Base-by-base conservation (phyloP, 1,140 invertebrate species). In the Pseudomyrmex pallidus region DNA sequence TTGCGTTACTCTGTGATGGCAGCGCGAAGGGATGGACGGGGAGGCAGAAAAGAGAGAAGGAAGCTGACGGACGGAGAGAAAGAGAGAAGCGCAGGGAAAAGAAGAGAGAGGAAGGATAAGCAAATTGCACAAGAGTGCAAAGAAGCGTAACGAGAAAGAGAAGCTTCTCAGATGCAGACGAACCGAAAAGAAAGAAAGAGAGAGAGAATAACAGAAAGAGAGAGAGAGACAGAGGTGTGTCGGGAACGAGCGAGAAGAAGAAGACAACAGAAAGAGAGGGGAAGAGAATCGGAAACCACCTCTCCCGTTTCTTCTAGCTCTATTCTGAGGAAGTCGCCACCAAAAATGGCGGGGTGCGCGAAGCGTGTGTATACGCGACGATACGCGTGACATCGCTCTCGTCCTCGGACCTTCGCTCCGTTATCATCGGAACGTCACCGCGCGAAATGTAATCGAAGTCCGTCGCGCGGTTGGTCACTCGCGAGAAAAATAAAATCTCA, bases 311-410 rank as follows among this genome's bases (percentile, higher is more conserved):
- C 82, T 84, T 74, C 64, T 87, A 61, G 56, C 86, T 87, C 85
- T 87, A 87, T 87, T 87, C 85, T 84, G 57, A 84, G 86, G 86
- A 87, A 73, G 68, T 62, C 62, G 13, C 73, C 17, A 73, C 85
- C 85, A 87, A 87, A 87, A 87, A 87, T 87, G 85, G 86, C 35
- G 50, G 70, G 72, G 61, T 57, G 66, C 86, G 57, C 85, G 82
- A 68, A 80, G 25, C 78, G 17, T 82, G 48, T 35, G 35, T 35
- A 35, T 74, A 62, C 20, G 46, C 56, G 56, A 62, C 48, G 64
- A 80, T 72, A 20, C 48, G 48, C 78, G 59, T 54, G 64, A 70
- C 48, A 73, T 52, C n/a, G 17, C 50, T 7, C 25, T 61, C 78
- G n/a, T 22, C 35, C 52, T 20, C 15, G 54, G 35, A 35, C 35